Percentiles rank a stretch among this genome's conserved stretches.
Evolutionary conservation across 2,797 vertebrate genomes (phyloP).

Genomic region (Peromyscus attwateri): DNA sequence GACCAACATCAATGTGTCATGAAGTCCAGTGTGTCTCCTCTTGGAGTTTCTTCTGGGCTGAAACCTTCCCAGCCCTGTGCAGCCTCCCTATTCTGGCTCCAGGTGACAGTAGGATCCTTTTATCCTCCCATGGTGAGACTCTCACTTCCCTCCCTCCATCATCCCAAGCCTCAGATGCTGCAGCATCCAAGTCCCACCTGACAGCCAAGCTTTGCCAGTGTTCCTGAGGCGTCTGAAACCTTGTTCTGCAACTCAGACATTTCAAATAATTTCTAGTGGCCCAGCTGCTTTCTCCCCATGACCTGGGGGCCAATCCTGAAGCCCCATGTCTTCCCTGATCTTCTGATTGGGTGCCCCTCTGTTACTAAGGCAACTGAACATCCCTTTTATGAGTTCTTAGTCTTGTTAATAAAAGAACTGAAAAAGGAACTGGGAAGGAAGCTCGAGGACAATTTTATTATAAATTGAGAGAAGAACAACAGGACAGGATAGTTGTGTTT

Average conservation of each 20-base stretch:
- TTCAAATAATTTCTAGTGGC: background rate
- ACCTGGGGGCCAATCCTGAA: background rate
- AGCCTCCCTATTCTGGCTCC: background rate
- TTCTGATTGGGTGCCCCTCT: background rate
- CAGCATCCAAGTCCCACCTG: fast-evolving
- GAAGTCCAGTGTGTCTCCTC: conserved; percentile 8
- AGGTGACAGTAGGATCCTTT: background rate
- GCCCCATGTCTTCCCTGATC: background rate
- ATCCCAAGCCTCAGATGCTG: background rate
- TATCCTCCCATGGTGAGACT: background rate
- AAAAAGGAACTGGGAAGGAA: background rate
- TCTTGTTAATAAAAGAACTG: background rate
- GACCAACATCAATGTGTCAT: background rate
- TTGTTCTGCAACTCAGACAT: background rate
- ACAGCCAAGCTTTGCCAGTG: background rate
- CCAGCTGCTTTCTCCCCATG: background rate
- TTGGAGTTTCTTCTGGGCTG: background rate
- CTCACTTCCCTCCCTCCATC: background rate
- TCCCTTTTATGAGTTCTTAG: background rate
- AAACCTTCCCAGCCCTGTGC: background rate
- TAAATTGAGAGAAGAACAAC: background rate
- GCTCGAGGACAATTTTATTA: background rate
- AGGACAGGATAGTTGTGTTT: background rate
- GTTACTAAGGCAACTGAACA: background rate
- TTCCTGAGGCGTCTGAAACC: background rate